phyloP scores from a whole-genome alignment of 2,797 vertebrate genomes.

The Ara ararauna region DNA sequence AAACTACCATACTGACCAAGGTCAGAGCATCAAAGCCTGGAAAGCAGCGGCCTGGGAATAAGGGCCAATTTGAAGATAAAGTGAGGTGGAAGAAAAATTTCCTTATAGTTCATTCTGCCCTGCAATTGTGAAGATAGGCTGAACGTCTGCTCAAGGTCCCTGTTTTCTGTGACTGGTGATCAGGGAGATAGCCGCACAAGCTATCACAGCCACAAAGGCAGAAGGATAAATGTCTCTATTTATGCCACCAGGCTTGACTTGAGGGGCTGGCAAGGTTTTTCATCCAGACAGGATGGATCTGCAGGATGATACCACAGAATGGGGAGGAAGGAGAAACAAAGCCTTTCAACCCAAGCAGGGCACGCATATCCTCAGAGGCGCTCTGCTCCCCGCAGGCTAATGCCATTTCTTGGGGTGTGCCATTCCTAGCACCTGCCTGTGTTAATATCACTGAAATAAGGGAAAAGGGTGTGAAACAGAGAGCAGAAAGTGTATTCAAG shows the following conservation, averaged over 20 bases:
- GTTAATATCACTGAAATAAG: background rate
- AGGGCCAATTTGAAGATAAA: background rate
- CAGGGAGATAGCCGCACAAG: background rate
- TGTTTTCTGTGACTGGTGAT: background rate
- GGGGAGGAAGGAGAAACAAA: background rate
- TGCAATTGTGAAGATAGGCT: background rate
- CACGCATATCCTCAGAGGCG: fast-evolving
- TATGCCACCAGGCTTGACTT: background rate
- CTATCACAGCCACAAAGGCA: background rate
- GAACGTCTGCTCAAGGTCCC: fast-evolving
- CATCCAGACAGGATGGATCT: background rate
- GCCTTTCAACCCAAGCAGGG: background rate
- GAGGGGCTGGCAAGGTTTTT: background rate
- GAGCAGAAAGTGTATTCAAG: background rate
- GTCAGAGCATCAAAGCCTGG: background rate
- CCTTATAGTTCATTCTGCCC: fast-evolving
- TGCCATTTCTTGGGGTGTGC: background rate
- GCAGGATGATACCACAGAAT: background rate
- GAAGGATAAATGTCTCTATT: background rate
- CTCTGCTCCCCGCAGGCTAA: background rate
- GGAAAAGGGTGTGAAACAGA: background rate
- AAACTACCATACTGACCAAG: background rate
- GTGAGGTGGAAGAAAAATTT: background rate
- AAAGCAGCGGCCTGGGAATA: background rate
- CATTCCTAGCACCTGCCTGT: background rate